Conservation (phyloP, 92 coral and sea anemone species). For the Actinostola sp. region DNA sequence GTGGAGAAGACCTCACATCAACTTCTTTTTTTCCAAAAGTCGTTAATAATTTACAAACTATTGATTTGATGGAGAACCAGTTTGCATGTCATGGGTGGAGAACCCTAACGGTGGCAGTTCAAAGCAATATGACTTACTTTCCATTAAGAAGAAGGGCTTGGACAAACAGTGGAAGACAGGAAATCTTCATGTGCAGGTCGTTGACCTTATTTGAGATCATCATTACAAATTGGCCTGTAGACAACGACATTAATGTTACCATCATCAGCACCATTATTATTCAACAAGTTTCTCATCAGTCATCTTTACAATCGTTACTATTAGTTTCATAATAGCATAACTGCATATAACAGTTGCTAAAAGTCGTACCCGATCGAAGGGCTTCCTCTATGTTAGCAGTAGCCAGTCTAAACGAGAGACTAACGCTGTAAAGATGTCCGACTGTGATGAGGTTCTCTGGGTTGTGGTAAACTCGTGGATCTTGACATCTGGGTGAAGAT, state of each 20-base stretch:
- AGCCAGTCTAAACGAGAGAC: slow-evolving; percentile 85
- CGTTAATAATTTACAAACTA: no score
- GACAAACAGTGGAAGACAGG: slow-evolving; percentile 83
- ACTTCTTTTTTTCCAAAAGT: no score
- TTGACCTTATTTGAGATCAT: slow-evolving; percentile 78
- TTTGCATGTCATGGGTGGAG: no score
- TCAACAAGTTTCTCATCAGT: not conserved
- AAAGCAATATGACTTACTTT: slow-evolving; percentile 75
- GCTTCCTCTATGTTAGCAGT: slow-evolving; percentile 74
- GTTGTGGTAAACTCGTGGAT: slow-evolving; percentile 62
- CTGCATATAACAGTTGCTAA: no score
- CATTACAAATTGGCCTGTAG: slow-evolving; percentile 70
- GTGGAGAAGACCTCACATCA: no score
- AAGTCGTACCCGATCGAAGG: slow-evolving; percentile 72
- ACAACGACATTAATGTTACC: not conserved
- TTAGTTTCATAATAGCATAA: no score
- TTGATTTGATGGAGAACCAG: no score
- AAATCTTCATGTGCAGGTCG: slow-evolving; percentile 80
- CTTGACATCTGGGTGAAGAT: slow-evolving; percentile 58
- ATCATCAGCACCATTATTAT: no score
- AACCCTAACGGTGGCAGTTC: no score
- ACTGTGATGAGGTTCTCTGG: slow-evolving; percentile 87
- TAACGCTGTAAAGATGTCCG: slow-evolving; percentile 85
- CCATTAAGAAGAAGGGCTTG: slow-evolving; percentile 76
- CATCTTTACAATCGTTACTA: no score